phyloP scores from a whole-genome alignment of 2,888 invertebrate species.

The Colostygia pectinataria region DNA sequence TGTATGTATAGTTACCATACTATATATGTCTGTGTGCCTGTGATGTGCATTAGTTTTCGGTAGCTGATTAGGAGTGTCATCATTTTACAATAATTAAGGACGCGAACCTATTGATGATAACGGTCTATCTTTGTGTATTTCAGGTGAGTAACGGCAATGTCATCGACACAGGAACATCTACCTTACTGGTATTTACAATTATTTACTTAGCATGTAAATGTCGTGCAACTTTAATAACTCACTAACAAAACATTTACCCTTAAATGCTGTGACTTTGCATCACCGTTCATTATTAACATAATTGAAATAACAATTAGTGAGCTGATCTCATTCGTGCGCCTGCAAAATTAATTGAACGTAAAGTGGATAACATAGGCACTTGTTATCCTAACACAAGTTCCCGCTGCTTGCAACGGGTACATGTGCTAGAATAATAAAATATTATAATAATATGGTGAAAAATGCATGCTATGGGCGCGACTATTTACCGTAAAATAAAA shows the following conservation, averaged over 20 bases:
- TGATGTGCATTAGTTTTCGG: too few relatives aligned
- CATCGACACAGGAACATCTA: slow-evolving; percentile 81
- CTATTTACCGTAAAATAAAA: too few relatives aligned
- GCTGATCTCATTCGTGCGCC: slow-evolving; percentile 36
- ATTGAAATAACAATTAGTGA: slow-evolving; percentile 30
- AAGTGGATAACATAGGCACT: slow-evolving; percentile 16
- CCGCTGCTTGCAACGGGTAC: too few relatives aligned
- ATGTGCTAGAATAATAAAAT: too few relatives aligned
- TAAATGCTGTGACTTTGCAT: slow-evolving; percentile 15
- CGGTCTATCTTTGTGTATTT: slow-evolving; percentile 43
- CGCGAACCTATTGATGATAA: slow-evolving; percentile 14
- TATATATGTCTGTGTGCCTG: too few relatives aligned
- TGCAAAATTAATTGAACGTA: slow-evolving; percentile 31
- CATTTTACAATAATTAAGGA: slow-evolving; percentile 1
- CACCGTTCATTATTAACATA: slow-evolving; percentile 29
- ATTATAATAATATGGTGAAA: too few relatives aligned
- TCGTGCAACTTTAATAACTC: slow-evolving; percentile 27
- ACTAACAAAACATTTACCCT: slow-evolving; percentile 25
- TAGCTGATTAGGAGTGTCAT: not conserved
- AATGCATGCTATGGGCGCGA: too few relatives aligned
- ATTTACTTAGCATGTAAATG: slow-evolving; percentile 55
- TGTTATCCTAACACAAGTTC: slow-evolving; percentile 13
- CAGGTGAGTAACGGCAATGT: slow-evolving; percentile 84
- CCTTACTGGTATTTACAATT: slow-evolving; percentile 77
- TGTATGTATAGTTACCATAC: too few relatives aligned